Evolutionary conservation across 2,888 invertebrate genomes (phyloP).

Genomic region (Drosophila meridiana): DNA sequence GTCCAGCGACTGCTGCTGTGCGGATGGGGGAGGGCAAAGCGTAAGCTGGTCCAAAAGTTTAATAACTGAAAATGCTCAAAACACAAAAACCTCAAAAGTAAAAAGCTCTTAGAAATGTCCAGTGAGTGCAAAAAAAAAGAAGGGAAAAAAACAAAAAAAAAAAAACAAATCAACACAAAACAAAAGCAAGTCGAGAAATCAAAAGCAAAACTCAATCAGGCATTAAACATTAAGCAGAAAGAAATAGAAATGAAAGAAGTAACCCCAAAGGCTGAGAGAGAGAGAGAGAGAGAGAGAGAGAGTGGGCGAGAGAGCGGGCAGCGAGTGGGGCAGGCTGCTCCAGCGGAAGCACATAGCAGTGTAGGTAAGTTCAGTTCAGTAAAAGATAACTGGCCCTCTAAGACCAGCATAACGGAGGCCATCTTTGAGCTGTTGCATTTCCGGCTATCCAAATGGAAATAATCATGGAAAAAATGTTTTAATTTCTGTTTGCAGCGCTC

Average conservation of each 20-base stretch:
- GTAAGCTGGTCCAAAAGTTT: conserved; percentile 54
- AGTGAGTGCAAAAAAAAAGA: conserved; percentile 27
- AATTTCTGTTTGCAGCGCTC: conserved; percentile 44
- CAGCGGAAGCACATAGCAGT: conserved; percentile 57
- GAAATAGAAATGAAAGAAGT: conserved; percentile 21
- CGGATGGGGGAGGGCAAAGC: not conserved
- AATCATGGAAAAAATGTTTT: conserved; percentile 53
- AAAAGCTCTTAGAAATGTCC: conserved; percentile 65
- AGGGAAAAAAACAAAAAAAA: conserved; percentile 15
- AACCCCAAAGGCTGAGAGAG: not conserved
- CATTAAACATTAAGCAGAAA: conserved; percentile 75
- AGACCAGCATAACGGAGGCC: conserved; percentile 42
- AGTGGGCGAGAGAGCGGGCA: no score
- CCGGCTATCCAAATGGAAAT: conserved; percentile 54
- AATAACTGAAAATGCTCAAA: conserved; percentile 76
- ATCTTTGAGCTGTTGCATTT: conserved; percentile 75
- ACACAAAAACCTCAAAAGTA: conserved; percentile 73
- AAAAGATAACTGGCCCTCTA: conserved; percentile 56
- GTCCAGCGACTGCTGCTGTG: conserved; percentile 15
- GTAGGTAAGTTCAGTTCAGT: conserved; percentile 46
- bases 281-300: not conserved
- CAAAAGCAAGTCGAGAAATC: conserved; percentile 70
- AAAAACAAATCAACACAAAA: conserved; percentile 46
- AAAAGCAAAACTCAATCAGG: conserved; percentile 80
- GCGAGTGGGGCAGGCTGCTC: not conserved